Base-by-base conservation (phyloP, 2,888 invertebrate genomes). In the Stictocephala bisonia region DNA sequence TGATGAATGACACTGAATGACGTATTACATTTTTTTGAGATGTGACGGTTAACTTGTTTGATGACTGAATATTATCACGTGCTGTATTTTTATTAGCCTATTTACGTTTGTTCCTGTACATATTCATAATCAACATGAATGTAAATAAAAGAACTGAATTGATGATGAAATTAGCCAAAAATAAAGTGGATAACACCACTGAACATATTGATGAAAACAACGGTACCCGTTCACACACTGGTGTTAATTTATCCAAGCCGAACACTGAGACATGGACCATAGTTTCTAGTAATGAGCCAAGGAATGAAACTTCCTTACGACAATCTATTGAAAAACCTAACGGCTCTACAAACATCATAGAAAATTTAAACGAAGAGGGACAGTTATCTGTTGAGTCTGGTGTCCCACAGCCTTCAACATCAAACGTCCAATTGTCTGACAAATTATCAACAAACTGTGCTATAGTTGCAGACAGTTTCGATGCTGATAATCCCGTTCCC, bases 161-260 rank as follows among this genome's bases (percentile, higher is more conserved):
- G 22, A 29, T 60, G 7, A 18, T 60, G 4, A 60, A 60, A 60
- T 60, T 60, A 60, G 60, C 60, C 18, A 60, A 31, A 22, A 60
- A 60, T n/a, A 31, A 31, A 3, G 31, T 29, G 9, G 13, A 60
- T 31, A 2, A 1, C 11, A 11, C 2, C 22, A 53, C 18, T 48
- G 48, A 48, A 48, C 15, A 6, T 3, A 2, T 15, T 48, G 48
- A 48, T 18, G 22, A 48, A 7, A 48, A 48, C 2, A 2, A 15
- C 48, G 22, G 48, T 48, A 18, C 20, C 18, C 11, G 48, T 48
- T 15, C 48, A 15, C 9, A n/a, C 13, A 18, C 6, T 44, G 13
- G 44, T 44, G 44, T 44, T 44, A 44, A 44, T 44, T 3, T 44
- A 44, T n/a, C 44, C 44, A 18, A n/a, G 15, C 29, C 56, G 7